These are phyloP conservation scores for Hermodice carunculata DNA, from an alignment of 2,888 invertebrate species.

Conservation along the genomic window DNA sequence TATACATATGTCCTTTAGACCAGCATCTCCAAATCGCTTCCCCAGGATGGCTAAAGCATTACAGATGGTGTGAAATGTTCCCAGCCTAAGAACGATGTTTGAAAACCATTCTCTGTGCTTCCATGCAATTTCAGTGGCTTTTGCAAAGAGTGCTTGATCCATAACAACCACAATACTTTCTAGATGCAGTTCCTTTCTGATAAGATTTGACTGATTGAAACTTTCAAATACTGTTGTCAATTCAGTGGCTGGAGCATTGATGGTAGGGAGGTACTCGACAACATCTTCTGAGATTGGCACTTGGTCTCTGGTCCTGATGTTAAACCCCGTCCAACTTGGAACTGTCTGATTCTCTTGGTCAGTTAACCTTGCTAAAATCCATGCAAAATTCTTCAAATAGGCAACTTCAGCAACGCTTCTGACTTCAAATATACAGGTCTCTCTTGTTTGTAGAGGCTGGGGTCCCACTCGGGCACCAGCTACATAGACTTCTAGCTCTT, in stretches of 20 bases:
- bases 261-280: constrained; percentile 35
- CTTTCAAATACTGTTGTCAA: constrained; percentile 34
- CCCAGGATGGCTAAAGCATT: constrained; percentile 29
- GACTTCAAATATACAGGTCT: neutral
- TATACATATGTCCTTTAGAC: constrained; percentile 32
- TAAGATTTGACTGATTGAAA: constrained; percentile 28
- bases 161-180: constrained; percentile 29
- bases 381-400: constrained; percentile 19
- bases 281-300: constrained; percentile 13
- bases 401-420: constrained; percentile 8
- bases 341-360: constrained; percentile 27
- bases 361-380: constrained; percentile 16
- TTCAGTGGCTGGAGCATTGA: constrained; percentile 36
- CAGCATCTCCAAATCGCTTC: constrained; percentile 38
- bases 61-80: constrained; percentile 34
- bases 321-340: constrained; percentile 38
- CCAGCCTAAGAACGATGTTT: constrained; percentile 27
- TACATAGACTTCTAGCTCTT: constrained; percentile 19
- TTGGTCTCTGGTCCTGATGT: constrained; percentile 26
- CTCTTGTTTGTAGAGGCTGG: neutral
- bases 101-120: constrained; percentile 16
- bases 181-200: constrained; percentile 22
- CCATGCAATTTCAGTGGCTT: constrained; percentile 34
- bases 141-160: constrained; percentile 40
- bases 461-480: constrained; percentile 25